Percentiles rank a stretch among this genome's conserved stretches.
These are phyloP conservation scores for Pemphredon lugubris DNA, from an alignment of 2,888 invertebrate genomes.

Conservation along the genomic window DNA sequence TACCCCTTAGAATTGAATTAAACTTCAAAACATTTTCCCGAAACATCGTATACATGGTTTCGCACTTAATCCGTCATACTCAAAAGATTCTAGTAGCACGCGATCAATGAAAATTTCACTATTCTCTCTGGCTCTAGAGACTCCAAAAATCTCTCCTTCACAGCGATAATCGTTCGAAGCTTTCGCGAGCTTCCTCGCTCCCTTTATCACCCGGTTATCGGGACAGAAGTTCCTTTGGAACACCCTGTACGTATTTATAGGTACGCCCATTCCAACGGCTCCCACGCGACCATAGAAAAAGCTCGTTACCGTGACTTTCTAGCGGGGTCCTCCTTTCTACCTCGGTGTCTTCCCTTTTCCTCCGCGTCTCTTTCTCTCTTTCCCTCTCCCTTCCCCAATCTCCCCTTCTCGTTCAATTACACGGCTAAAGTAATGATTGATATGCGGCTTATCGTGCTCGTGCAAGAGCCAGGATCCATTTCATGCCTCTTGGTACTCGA, in stretches of 20 bases:
- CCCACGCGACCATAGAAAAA: slow-evolving; percentile 66
- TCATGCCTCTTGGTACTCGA: slow-evolving; percentile 30
- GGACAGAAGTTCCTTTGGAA: slow-evolving; percentile 3
- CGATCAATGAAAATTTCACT: too few relatives aligned
- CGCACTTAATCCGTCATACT: too few relatives aligned
- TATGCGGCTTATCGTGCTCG: slow-evolving; percentile 53
- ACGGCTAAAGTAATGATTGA: slow-evolving; percentile 62
- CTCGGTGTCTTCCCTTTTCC: slow-evolving; percentile 21
- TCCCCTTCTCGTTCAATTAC: slow-evolving; percentile 61
- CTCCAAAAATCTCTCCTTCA: too few relatives aligned
- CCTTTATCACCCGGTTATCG: neutral
- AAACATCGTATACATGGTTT: too few relatives aligned
- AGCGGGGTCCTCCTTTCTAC: slow-evolving; percentile 42
- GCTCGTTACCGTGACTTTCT: slow-evolving; percentile 60
- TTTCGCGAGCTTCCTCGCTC: neutral
- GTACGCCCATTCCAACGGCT: slow-evolving; percentile 49
- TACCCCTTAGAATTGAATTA: too few relatives aligned
- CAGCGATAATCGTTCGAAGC: too few relatives aligned
- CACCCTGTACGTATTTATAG: slow-evolving; percentile 46
- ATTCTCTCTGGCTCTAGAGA: too few relatives aligned
- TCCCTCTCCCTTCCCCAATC: slow-evolving; percentile 6
- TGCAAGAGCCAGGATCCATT: slow-evolving; percentile 50
- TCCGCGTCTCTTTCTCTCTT: neutral
- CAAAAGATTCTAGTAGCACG: too few relatives aligned
- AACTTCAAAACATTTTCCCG: too few relatives aligned